A percentile compares a stretch with the other conserved stretches of the same genome.
Conservation (phyloP, 2,797 vertebrate genomes). For the Sebastolobus altivelis region DNA sequence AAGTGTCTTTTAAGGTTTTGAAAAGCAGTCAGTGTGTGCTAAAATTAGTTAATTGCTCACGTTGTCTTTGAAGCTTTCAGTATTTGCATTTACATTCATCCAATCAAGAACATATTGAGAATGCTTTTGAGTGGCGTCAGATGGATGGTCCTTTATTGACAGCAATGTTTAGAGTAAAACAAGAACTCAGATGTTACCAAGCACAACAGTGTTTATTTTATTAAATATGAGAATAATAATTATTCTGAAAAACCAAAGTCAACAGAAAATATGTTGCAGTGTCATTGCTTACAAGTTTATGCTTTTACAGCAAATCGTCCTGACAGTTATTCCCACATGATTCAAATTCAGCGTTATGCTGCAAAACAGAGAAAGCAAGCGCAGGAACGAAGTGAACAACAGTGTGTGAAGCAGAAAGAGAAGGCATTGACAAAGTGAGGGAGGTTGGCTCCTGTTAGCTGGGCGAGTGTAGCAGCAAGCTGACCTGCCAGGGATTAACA, state of each 20-base stretch:
- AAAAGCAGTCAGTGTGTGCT: not conserved
- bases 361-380: not conserved
- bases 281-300: slow-evolving; percentile 2
- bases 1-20: not conserved
- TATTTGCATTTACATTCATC: not conserved
- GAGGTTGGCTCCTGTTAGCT: slow-evolving; percentile 35
- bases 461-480: slow-evolving; percentile 19
- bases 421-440: slow-evolving; percentile 14
- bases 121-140: not conserved
- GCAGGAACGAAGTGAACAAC: not conserved
- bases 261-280: not conserved
- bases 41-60: not conserved
- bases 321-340: slow-evolving; percentile 25
- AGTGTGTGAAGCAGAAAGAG: not conserved
- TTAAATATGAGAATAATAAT: not conserved
- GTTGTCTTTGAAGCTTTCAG: not conserved
- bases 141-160: not conserved
- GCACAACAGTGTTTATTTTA: not conserved
- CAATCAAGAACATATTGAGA: not conserved
- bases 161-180: not conserved
- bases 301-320: not conserved
- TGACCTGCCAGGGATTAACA: slow-evolving; percentile 54
- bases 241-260: not conserved
- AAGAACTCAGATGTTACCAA: not conserved
- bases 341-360: slow-evolving; percentile 5